Evolutionary conservation across 2,797 vertebrate species (phyloP).

Genomic region (Petrocephalus schoutedeni): DNA sequence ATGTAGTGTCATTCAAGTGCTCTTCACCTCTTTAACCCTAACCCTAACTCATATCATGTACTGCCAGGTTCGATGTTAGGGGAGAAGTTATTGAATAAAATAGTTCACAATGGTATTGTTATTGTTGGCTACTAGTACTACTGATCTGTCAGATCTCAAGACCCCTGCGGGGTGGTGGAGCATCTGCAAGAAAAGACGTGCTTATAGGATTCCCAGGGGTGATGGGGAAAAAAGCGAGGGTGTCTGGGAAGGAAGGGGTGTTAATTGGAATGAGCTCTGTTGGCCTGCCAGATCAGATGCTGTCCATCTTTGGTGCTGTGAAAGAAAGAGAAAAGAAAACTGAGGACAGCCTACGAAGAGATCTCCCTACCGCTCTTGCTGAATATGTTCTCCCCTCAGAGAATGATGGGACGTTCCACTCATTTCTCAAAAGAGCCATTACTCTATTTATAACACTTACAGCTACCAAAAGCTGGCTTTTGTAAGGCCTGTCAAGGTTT

Average conservation of each 20-base stretch:
- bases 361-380: not conserved
- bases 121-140: not conserved
- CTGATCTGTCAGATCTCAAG: not conserved
- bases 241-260: slow-evolving; percentile 9
- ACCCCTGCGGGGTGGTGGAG: not conserved
- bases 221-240: not conserved
- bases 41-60: not conserved
- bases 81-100: not conserved
- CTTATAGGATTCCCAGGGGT: not conserved
- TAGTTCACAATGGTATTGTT: not conserved
- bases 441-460: not conserved
- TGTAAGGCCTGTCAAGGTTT: not conserved
- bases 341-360: not conserved
- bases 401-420: not conserved
- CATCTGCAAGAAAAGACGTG: slow-evolving; percentile 4
- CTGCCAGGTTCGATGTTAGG: not conserved
- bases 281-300: not conserved
- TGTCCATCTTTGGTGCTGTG: not conserved
- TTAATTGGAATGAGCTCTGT: slow-evolving; percentile 12
- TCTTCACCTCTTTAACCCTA: not conserved
- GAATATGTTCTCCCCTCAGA: not conserved
- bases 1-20: not conserved
- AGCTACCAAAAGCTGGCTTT: not conserved
- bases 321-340: not conserved
- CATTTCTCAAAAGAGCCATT: not conserved